Evolutionary conservation across 2,113 vertebrate species (phyloP).

Genomic region (Carlito syrichta): DNA sequence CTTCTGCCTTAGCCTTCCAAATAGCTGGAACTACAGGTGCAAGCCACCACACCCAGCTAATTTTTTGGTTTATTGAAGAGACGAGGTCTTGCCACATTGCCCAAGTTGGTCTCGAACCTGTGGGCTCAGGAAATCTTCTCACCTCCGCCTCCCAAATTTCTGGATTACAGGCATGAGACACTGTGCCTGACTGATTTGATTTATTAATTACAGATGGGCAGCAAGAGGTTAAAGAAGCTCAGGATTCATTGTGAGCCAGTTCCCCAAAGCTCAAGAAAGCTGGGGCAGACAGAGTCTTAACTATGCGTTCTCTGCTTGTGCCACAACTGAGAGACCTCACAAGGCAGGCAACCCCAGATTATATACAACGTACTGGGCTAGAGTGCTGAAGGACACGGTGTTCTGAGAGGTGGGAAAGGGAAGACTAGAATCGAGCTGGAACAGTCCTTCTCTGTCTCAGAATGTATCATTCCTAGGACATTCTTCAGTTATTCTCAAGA

Average conservation of each 20-base stretch:
- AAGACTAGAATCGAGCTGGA: neutral
- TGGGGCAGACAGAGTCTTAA: neutral
- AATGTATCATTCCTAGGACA: neutral
- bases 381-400: neutral
- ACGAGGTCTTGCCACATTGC: too few species aligned
- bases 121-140: too few species aligned
- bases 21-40: too few species aligned
- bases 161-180: too few species aligned
- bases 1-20: too few species aligned
- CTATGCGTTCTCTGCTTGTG: neutral
- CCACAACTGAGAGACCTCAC: neutral
- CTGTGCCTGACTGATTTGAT: too few species aligned
- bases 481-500: neutral
- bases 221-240: neutral
- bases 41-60: too few species aligned
- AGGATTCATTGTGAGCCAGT: neutral
- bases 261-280: neutral
- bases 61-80: too few species aligned
- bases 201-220: neutral
- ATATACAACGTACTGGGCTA: neutral
- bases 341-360: neutral
- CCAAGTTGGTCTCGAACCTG: too few species aligned
- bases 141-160: too few species aligned
- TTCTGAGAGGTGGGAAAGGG: neutral
- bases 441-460: neutral